Conservation (phyloP, 2,888 invertebrate species). For the Cerastis leucographa region DNA sequence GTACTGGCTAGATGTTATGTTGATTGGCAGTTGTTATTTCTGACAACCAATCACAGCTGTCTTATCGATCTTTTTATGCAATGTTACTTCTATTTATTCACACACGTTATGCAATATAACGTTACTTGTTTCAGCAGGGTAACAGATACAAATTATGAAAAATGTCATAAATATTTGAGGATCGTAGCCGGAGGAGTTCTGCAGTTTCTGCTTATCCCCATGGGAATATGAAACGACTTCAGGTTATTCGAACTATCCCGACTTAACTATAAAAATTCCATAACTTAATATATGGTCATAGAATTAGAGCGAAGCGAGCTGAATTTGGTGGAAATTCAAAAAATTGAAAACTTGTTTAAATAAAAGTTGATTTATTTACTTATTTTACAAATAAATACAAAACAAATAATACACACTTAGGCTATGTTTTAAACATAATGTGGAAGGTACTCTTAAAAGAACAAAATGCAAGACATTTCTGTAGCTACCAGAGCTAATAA, state of each 20-base stretch:
- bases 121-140: not conserved
- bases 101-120: no score
- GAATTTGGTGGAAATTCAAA: constrained; percentile 7
- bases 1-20: no score
- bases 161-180: not conserved
- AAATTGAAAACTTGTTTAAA: constrained; percentile 5
- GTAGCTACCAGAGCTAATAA: constrained; percentile 16
- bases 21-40: no score
- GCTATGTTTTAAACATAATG: constrained; percentile 34
- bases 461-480: constrained; percentile 9
- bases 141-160: not conserved
- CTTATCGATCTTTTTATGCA: no score
- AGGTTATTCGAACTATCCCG: not conserved
- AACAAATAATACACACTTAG: constrained; percentile 45
- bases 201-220: not conserved
- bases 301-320: not conserved
- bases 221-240: not conserved
- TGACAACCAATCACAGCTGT: no score
- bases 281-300: not conserved
- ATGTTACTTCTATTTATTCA: no score
- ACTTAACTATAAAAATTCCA: not conserved
- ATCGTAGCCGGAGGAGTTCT: not conserved
- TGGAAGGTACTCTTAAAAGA: constrained; percentile 13
- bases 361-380: constrained; percentile 68
- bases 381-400: constrained; percentile 67